A percentile compares a stretch with the other conserved stretches of the same genome.
These are phyloP conservation scores for Papilio xuthus DNA, from an alignment of 1,140 invertebrate species.

Conservation along the genomic window DNA sequence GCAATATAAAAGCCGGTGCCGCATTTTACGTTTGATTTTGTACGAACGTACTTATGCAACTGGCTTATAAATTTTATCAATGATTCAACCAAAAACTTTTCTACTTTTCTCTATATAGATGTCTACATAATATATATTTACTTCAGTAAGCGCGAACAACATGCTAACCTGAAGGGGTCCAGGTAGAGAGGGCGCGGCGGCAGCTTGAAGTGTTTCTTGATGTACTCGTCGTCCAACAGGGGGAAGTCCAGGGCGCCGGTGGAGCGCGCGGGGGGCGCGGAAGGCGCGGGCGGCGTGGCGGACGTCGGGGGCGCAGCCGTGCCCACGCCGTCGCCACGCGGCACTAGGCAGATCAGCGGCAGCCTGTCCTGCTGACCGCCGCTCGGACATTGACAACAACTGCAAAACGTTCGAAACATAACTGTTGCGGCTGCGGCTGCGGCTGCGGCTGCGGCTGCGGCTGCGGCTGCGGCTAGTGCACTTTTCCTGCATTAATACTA, in stretches of 20 bases:
- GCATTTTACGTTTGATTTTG: too few species aligned
- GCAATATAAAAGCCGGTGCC: too few species aligned
- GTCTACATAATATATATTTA: too few species aligned
- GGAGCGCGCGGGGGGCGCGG: slow-evolving; percentile 43
- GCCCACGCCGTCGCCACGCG: slow-evolving; percentile 51
- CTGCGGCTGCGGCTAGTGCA: background rate
- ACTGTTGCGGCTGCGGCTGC: too few species aligned
- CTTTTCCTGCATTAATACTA: background rate
- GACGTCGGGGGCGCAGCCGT: slow-evolving; percentile 26
- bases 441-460: background rate
- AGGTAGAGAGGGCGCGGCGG: slow-evolving; percentile 63
- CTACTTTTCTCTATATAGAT: too few species aligned
- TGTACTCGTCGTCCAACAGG: slow-evolving; percentile 64
- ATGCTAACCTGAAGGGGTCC: slow-evolving; percentile 61
- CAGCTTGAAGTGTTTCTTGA: slow-evolving; percentile 70
- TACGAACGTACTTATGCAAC: too few species aligned
- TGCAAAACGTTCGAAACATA: slow-evolving; percentile 39
- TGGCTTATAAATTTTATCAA: too few species aligned
- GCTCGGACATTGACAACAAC: slow-evolving; percentile 57
- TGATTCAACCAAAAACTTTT: too few species aligned
- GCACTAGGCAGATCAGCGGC: slow-evolving; percentile 67
- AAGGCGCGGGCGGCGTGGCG: slow-evolving; percentile 31
- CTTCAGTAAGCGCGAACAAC: background rate
- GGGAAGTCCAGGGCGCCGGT: slow-evolving; percentile 44
- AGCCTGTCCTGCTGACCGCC: slow-evolving; percentile 42